These are phyloP conservation scores for Sinocyclocheilus grahami DNA, from an alignment of 2,113 vertebrate genomes.

Conservation along the genomic window DNA sequence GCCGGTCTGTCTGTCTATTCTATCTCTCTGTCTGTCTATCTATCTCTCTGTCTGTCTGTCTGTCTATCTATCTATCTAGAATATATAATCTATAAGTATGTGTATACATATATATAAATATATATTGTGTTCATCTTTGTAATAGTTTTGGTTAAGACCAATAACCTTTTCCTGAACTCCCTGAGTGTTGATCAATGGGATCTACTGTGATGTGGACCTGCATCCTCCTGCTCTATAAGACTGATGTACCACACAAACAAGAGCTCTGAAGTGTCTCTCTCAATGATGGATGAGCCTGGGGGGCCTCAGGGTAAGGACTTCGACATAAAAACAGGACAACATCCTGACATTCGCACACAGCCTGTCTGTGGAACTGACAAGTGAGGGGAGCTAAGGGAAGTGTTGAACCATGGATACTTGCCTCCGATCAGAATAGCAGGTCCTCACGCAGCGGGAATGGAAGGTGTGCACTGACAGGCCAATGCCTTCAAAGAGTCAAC, in stretches of 20 bases:
- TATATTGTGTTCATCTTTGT: too few relatives aligned
- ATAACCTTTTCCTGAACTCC: slow-evolving; percentile 6
- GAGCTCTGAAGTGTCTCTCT: slow-evolving; percentile 33
- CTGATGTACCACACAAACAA: neutral
- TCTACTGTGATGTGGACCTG: neutral
- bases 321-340: neutral
- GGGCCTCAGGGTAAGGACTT: slow-evolving; percentile 30
- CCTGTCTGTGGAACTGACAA: slow-evolving; percentile 19
- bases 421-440: slow-evolving; percentile 1
- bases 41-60: too few relatives aligned
- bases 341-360: slow-evolving; percentile 13
- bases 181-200: neutral
- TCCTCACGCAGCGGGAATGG: neutral
- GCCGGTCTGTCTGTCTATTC: too few relatives aligned
- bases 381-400: slow-evolving; percentile 25
- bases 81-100: too few relatives aligned
- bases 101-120: too few relatives aligned
- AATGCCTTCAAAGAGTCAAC: slow-evolving; percentile 17
- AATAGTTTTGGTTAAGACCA: neutral
- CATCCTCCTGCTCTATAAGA: neutral
- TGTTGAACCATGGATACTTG: slow-evolving; percentile 10
- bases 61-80: too few relatives aligned
- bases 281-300: slow-evolving; percentile 27
- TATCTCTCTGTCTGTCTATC: too few relatives aligned
- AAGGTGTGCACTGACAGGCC: neutral